Percentiles rank a stretch among this genome's conserved stretches.
These are phyloP conservation scores for Percopsis transmontana DNA, from an alignment of 2,113 vertebrate genomes.

Conservation along the genomic window DNA sequence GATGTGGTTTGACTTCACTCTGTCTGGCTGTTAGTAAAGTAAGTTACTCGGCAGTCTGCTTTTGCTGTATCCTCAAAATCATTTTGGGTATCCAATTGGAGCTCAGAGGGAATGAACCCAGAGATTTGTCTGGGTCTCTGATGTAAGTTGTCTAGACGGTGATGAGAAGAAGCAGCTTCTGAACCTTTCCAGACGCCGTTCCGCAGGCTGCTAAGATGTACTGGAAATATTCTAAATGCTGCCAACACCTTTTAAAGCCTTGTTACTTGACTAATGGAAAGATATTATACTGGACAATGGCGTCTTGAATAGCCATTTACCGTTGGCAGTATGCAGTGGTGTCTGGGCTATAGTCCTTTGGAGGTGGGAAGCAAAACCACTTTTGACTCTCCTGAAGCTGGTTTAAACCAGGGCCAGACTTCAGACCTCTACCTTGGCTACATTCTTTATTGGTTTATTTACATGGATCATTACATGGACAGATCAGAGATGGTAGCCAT, in stretches of 20 bases:
- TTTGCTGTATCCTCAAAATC: conserved; percentile 8
- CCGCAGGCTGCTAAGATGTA: conserved; percentile 20
- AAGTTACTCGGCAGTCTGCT: not conserved
- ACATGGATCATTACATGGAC: conserved; percentile 15
- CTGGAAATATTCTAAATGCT: conserved; percentile 38
- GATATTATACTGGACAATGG: conserved; percentile 26
- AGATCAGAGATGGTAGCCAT: conserved; percentile 11
- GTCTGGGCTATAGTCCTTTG: conserved; percentile 11
- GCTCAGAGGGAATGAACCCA: conserved; percentile 31
- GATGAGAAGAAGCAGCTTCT: conserved; percentile 42
- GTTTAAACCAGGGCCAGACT: conserved; percentile 41
- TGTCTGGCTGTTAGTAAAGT: not conserved
- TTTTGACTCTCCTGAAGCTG: conserved; percentile 17
- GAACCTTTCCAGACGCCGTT: conserved; percentile 62
- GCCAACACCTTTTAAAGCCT: conserved; percentile 40
- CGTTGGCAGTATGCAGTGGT: conserved; percentile 12
- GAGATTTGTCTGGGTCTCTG: conserved; percentile 33
- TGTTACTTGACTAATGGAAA: conserved; percentile 27
- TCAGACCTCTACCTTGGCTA: conserved; percentile 26
- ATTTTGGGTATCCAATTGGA: conserved; percentile 17
- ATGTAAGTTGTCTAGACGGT: conserved; percentile 53
- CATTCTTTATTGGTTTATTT: conserved; percentile 54
- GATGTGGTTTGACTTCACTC: conserved; percentile 18
- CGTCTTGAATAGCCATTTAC: conserved; percentile 66
- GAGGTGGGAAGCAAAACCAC: not conserved